These are phyloP conservation scores for Oscheius sp. DNA, from an alignment of 2,888 invertebrate species.

Conservation along the genomic window DNA sequence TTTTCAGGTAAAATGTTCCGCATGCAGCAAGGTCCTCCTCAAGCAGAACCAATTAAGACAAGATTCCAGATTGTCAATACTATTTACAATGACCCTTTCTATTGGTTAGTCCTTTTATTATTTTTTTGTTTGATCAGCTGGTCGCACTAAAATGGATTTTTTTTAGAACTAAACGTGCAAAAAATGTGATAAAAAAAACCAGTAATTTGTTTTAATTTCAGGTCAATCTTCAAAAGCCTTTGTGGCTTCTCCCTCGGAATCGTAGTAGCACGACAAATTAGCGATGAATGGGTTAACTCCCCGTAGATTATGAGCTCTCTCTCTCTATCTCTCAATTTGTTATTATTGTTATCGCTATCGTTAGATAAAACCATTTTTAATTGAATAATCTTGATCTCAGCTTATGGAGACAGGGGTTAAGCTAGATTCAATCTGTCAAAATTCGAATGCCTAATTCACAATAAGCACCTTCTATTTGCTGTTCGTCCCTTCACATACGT, in stretches of 20 bases:
- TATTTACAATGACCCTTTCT: constrained; percentile 55
- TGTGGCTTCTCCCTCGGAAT: constrained; percentile 53
- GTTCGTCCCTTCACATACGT: constrained; percentile 27
- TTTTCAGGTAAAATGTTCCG: constrained; percentile 39
- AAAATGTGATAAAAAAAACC: too few relatives aligned
- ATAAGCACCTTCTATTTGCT: constrained; percentile 18
- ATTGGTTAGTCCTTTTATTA: constrained; percentile 37
- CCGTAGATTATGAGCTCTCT: constrained; percentile 26
- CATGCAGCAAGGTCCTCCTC: constrained; percentile 54
- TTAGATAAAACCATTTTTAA: too few relatives aligned
- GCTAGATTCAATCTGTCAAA: too few relatives aligned
- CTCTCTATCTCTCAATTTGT: background rate
- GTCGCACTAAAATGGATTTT: background rate
- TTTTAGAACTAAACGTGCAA: too few relatives aligned
- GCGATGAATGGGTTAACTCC: constrained; percentile 53
- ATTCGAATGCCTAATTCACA: too few relatives aligned
- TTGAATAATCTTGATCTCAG: too few relatives aligned
- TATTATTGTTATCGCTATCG: background rate
- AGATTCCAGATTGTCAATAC: constrained; percentile 50
- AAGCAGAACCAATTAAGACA: constrained; percentile 48
- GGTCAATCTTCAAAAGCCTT: constrained; percentile 56
- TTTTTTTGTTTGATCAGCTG: background rate
- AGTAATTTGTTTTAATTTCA: too few relatives aligned
- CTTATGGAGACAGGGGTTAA: too few relatives aligned
- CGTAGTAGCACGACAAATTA: constrained; percentile 50